These are phyloP conservation scores for Epistrophe eligans DNA, from an alignment of 2,888 invertebrate species.

Conservation along the genomic window DNA sequence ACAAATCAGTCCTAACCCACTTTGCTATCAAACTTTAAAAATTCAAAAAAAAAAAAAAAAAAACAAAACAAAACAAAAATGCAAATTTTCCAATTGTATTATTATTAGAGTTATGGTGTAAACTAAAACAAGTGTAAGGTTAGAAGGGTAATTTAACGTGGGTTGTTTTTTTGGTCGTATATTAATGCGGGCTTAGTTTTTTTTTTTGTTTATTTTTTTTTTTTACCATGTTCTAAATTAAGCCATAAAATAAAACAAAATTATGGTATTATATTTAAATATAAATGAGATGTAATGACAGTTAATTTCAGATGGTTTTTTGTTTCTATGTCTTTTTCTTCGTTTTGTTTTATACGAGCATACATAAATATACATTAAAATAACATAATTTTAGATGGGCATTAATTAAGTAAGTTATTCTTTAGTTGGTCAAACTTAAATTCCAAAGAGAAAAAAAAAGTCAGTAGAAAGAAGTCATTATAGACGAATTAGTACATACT, in stretches of 20 bases:
- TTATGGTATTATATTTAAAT: not conserved
- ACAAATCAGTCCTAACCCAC: conserved; percentile 18
- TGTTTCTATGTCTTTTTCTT: not conserved
- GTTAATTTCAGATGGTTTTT: not conserved
- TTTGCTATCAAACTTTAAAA: not conserved
- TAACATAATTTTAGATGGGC: too few relatives aligned
- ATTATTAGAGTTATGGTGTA: not conserved
- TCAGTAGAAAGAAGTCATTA: too few relatives aligned
- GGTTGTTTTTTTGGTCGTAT: not conserved
- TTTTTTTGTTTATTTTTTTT: too few relatives aligned
- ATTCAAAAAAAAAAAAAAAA: not conserved
- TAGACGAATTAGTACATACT: too few relatives aligned
- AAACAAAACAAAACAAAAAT: not conserved
- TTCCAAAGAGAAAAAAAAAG: too few relatives aligned
- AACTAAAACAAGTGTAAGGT: not conserved
- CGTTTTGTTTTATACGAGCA: not conserved
- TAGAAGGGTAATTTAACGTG: not conserved
- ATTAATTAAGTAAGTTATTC: not conserved
- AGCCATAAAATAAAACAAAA: not conserved
- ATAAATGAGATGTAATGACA: not conserved
- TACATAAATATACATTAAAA: not conserved
- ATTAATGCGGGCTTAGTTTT: not conserved
- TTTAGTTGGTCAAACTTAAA: too few relatives aligned
- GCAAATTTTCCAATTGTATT: not conserved
- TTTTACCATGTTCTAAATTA: not conserved